These are phyloP conservation scores for Amphibalanus amphitrite DNA, from an alignment of 1,140 invertebrate genomes.

Conservation along the genomic window DNA sequence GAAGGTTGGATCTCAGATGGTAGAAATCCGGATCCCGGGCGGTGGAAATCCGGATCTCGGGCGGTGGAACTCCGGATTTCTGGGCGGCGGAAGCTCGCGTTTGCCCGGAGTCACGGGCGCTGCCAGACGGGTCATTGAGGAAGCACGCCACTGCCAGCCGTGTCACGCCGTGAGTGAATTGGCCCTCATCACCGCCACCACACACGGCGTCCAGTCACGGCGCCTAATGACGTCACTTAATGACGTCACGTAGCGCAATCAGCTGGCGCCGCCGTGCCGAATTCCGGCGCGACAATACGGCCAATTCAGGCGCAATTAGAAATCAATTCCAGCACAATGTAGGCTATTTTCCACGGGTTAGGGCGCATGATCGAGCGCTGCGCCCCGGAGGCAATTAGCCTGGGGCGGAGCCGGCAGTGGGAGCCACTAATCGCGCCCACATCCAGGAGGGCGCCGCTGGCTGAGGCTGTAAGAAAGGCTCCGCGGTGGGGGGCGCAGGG, in stretches of 20 bases:
- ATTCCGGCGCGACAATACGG: neutral
- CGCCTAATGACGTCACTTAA: neutral
- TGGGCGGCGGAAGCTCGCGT: too few species aligned
- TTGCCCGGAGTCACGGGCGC: too few species aligned
- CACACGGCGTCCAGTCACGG: neutral
- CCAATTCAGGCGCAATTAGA: neutral
- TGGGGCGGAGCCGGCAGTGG: neutral
- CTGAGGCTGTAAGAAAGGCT: too few species aligned
- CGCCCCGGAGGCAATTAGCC: neutral
- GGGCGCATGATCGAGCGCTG: neutral
- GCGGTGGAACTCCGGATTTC: too few species aligned
- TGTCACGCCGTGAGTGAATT: too few species aligned
- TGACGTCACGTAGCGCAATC: neutral
- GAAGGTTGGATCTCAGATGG: too few species aligned
- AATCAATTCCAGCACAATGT: neutral
- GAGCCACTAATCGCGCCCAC: neutral
- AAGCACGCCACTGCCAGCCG: too few species aligned
- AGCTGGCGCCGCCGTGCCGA: neutral
- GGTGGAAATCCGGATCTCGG: too few species aligned
- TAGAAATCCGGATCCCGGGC: too few species aligned
- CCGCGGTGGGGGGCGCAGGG: too few species aligned
- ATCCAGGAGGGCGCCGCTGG: neutral
- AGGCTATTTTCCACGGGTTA: conserved; percentile 1
- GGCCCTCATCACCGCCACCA: too few species aligned
- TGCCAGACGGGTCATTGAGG: too few species aligned